A percentile compares a stretch with the other conserved stretches of the same genome.
These are phyloP conservation scores for Lagopus leucura DNA, from an alignment of 2,113 vertebrate species.

Conservation along the genomic window DNA sequence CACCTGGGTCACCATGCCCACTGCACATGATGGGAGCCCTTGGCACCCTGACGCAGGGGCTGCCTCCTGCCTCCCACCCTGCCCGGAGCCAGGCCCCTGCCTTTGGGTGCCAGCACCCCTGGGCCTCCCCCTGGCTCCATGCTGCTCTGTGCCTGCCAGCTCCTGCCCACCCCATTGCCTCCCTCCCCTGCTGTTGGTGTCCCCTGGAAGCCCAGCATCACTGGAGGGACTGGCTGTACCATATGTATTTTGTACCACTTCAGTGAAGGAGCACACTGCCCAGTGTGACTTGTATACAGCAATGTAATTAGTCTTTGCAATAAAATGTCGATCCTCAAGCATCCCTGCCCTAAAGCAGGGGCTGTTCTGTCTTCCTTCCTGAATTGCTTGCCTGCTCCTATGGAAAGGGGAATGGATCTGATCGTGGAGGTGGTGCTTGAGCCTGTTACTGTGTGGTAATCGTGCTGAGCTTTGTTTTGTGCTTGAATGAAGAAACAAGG, in stretches of 20 bases:
- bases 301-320: constrained; percentile 79
- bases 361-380: background rate
- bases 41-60: constrained; percentile 48
- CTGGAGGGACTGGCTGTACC: constrained; percentile 45
- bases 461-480: background rate
- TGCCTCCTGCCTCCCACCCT: background rate
- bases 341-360: background rate
- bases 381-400: background rate
- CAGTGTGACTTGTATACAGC: constrained; percentile 73
- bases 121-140: background rate
- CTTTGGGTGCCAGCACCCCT: background rate
- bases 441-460: fast-evolving
- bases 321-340: constrained; percentile 64
- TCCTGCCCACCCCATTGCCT: background rate
- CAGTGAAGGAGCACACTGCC: constrained; percentile 72
- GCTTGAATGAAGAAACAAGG: background rate
- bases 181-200: fast-evolving
- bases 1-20: background rate
- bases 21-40: constrained; percentile 67
- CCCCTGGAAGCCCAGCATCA: background rate
- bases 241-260: constrained; percentile 77
- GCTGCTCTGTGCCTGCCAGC: background rate
- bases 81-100: background rate
- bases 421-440: fast-evolving
- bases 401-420: background rate